Percentiles rank a stretch among this genome's conserved stretches.
Evolutionary conservation across 1,140 invertebrate genomes (phyloP).

Genomic region (Belonocnema kinseyi): DNA sequence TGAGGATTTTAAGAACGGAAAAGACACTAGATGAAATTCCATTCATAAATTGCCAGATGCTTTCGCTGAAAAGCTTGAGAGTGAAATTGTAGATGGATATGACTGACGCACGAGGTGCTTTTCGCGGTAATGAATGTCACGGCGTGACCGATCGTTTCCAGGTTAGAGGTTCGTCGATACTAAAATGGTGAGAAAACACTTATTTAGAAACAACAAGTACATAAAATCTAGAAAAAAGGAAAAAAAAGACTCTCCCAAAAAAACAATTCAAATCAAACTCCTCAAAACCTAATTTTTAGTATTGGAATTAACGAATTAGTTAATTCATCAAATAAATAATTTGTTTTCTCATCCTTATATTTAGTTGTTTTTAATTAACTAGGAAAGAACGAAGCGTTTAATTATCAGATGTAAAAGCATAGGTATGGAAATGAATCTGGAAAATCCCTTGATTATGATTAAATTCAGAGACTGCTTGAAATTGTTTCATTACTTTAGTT

Average conservation of each 20-base stretch:
- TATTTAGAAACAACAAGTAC: neutral
- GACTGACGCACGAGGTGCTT: slow-evolving; percentile 12
- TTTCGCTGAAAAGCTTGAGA: slow-evolving; percentile 12
- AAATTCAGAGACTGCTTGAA: neutral
- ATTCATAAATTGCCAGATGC: slow-evolving; percentile 12
- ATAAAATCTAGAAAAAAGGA: neutral
- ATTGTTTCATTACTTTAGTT: neutral
- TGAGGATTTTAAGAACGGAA: neutral
- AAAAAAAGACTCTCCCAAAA: neutral
- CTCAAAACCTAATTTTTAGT: too few species aligned
- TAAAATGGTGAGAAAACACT: neutral
- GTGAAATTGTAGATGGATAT: slow-evolving; percentile 23
- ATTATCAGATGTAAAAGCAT: neutral
- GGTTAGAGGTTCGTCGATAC: neutral
- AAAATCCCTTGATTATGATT: neutral
- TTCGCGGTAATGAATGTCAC: slow-evolving; percentile 23
- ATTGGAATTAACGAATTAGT: too few species aligned
- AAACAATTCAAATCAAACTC: neutral
- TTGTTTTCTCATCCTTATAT: too few species aligned
- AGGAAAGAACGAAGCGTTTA: too few species aligned
- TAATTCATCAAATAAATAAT: too few species aligned
- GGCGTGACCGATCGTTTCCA: slow-evolving; percentile 21
- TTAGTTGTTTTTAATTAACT: too few species aligned
- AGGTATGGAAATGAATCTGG: neutral
- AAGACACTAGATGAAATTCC: neutral